Evolutionary conservation across 2,888 invertebrate genomes (phyloP), one percentile per base, ranked within the genome.

Genomic region (Zaprionus lineosus): DNA sequence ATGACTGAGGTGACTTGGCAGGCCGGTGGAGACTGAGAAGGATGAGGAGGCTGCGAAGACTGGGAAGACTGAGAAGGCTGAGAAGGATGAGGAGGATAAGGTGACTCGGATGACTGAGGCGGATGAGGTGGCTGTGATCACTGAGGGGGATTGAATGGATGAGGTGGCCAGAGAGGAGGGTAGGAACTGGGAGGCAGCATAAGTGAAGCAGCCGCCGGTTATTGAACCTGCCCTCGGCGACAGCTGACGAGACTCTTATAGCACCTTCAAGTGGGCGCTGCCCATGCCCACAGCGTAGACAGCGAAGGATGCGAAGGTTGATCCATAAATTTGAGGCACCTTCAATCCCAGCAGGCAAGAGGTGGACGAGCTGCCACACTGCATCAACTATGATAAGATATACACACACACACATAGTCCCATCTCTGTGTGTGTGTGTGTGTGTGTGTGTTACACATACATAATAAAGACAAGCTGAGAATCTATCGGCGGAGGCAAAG

Each of bases 211-310:
- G 65, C 52, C 63, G 46, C 70, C 40, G 84, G 85, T 86, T 84
- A 78, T 73, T 83, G 85, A 81, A 81, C 86, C 68, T 56, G 51
- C 64, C 50, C 11, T 56, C 46, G 26, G 34, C 57, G 57, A 59
- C 79, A 68, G 62, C 67, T 48, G 73, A 67, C 39, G 59, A 50
- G 48, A 24, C 31, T 15, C 44, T 29, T 19, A 18, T 26, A 29
- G 41, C 65, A 53, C n/a, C 43, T 29, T 2, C 24, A 44, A 44
- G 52, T 68, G 68, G 68, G 52, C 68, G 74, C 44, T 29, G 44
- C 37, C 34, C 3, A 14, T 6, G 19, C 52, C 73, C 57, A 64
- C 71, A 64, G 19, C n/a, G 1, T 34, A 11, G 41, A 56, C 34
- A n/a, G n/a, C 43, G 24, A 43, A 29, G 43, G 56, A 12, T 55